Percentiles rank a stretch among this genome's conserved stretches.
phyloP scores from a whole-genome alignment of 2,888 invertebrate species.

The Diarsia dahlii region DNA sequence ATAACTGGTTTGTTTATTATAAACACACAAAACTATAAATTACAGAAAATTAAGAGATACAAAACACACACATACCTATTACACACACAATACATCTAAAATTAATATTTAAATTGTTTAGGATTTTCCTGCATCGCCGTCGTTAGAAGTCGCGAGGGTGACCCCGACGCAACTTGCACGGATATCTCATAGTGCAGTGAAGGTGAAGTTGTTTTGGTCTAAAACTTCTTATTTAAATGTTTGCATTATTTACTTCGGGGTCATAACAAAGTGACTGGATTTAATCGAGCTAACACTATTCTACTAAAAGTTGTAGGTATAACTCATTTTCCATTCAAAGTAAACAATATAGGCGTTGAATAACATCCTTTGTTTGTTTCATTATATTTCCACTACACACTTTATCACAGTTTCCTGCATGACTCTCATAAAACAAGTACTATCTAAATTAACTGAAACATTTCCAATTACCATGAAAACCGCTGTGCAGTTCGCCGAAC shows the following conservation, averaged over 20 bases:
- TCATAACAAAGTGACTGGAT: conserved; percentile 34
- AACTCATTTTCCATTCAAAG: conserved; percentile 26
- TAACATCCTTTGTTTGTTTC: background rate
- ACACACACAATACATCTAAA: background rate
- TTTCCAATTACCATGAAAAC: conserved; percentile 48
- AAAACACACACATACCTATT: no score
- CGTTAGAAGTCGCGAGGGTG: background rate
- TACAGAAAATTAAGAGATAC: background rate
- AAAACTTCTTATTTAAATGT: conserved; percentile 22
- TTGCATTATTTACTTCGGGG: conserved; percentile 37
- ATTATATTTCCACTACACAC: conserved; percentile 29
- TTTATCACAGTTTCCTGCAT: conserved; percentile 27
- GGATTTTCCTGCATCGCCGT: background rate
- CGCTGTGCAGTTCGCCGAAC: conserved; percentile 17
- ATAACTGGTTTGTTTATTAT: background rate
- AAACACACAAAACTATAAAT: background rate
- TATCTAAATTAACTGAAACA: conserved; percentile 45
- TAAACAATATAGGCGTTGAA: conserved; percentile 14
- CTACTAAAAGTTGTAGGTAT: conserved; percentile 18
- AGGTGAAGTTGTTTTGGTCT: conserved; percentile 18
- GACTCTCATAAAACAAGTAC: conserved; percentile 26
- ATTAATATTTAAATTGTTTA: background rate
- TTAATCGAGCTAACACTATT: conserved; percentile 7
- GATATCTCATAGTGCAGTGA: conserved; percentile 6
- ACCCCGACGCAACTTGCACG: conserved; percentile 6